Evolutionary conservation across 2,113 vertebrate genomes (phyloP), one percentile per base, ranked within the genome.

Genomic region (Panurus biarmicus): DNA sequence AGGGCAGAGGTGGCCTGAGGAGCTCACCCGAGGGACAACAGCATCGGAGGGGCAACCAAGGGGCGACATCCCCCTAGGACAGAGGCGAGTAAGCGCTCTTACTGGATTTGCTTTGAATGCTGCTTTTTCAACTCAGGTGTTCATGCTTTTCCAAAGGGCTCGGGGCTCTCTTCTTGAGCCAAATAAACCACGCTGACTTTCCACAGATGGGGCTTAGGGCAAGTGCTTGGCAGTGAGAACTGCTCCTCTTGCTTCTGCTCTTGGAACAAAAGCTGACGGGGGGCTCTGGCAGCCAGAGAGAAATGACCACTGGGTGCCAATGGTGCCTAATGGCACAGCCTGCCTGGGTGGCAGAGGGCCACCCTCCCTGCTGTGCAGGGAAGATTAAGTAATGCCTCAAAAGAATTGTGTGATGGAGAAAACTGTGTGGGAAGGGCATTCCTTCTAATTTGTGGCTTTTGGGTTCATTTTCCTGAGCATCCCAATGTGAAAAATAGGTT

Each of bases 31-130:
- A 58, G 64, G 18, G 6, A 19, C 28, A 20, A 5, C 35, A 1
- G 23, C 19, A 0, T 10, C 5, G 0, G 28, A 42, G 25, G 44
- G 29, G 22, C 12, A 11, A 4, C 53, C 5, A 7, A 47, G 61
- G 77, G 57, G 67, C 0, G 0, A 23, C 66, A 38, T 6, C 2
- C 44, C 44, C 11, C 60, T n/a, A 13, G 66, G 36, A 64, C 60
- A 1, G 58, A 93, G 64, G 53, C 53, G 4, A 87, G 85, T 88
- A 93, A 87, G n/a, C 7, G 7, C 15, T 3, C 21, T 74, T 13
- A 22, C 23, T 64, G 65, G 11, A 5, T 81, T 78, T 71, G 47
- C n/a, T 81, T 22, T 83, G 40, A 57, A 35, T 35, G 44, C 8
- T 10, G 20, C 7, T 26, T 58, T 48, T 73, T 31, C 58, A 62